Evolutionary conservation across 2,888 invertebrate genomes (phyloP), one percentile per base, ranked within the genome.

Genomic region (Cryptocephalus primarius): DNA sequence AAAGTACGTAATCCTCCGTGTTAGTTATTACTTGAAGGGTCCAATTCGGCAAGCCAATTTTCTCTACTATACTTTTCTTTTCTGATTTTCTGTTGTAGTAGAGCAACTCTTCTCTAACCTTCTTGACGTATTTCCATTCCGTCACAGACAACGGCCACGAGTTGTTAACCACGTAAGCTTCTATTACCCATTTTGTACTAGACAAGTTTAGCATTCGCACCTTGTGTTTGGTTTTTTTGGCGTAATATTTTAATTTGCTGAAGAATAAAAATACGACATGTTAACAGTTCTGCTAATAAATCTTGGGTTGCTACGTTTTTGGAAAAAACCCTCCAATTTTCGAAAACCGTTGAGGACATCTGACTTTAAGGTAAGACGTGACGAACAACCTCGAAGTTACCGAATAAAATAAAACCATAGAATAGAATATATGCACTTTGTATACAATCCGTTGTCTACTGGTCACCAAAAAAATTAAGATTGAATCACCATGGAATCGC

Each of bases 141-240:
- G 49, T 46, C 8, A 48, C 51, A 1, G 63, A 67, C 42, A 73
- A 51, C 1, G 72, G 72, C 73, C 73, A 73, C 1, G 66, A 64
- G 42, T 70, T 51, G 4, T 68, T 57, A 0, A 68, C 44, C n/a
- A 71, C 64, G 8, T 52, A 59, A 9, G 61, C 68, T 42, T 69
- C 66, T 9, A 54, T 45, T 8, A 47, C 12, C 32, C 48, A 51
- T n/a, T 9, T 22, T 10, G 44, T 43, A 11, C 34, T 12, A 11
- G 36, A n/a, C 12, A 13, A 14, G 32, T 47, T 32, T 9, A 4
- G n/a, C 36, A 36, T 4, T n/a, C 36, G 36, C 6, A 4, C 36
- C 4, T 11, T 36, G 6, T 11, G 11, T 4, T 12, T 36, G 11
- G n/a, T 4, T 36, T 6, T 36, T 36, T 36, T 36, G 11, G 3